These are phyloP conservation scores for Cryptotis parvus DNA, from an alignment of 2,113 vertebrate species.

Conservation along the genomic window DNA sequence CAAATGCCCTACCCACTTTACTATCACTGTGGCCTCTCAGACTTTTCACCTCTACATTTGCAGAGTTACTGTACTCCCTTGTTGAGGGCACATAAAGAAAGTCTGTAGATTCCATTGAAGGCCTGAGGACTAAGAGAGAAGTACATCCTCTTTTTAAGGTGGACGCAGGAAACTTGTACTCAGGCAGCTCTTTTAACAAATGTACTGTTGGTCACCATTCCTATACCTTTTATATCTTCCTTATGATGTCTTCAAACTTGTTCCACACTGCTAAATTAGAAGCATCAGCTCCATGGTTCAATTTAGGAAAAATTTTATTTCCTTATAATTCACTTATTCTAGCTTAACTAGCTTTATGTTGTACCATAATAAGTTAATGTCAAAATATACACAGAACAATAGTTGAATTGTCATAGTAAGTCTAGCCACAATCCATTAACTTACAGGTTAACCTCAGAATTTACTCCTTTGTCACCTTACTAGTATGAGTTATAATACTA, in stretches of 20 bases:
- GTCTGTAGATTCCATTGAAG: neutral
- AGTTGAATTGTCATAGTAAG: neutral
- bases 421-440: neutral
- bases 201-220: neutral
- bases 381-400: neutral
- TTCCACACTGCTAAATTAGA: neutral
- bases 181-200: slow-evolving; percentile 19
- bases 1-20: too few relatives aligned
- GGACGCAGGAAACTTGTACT: neutral
- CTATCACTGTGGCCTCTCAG: too few relatives aligned
- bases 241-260: neutral
- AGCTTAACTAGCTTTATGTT: neutral
- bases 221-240: neutral
- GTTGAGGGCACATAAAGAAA: neutral
- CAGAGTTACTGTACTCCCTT: neutral
- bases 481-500: neutral
- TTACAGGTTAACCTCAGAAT: neutral
- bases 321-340: neutral
- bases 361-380: neutral
- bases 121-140: neutral
- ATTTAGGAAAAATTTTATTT: neutral
- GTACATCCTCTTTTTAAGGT: neutral
- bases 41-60: neutral
- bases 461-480: neutral
- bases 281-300: neutral